Conservation (phyloP, 2,888 invertebrate species). For the Tipula helvola region DNA sequence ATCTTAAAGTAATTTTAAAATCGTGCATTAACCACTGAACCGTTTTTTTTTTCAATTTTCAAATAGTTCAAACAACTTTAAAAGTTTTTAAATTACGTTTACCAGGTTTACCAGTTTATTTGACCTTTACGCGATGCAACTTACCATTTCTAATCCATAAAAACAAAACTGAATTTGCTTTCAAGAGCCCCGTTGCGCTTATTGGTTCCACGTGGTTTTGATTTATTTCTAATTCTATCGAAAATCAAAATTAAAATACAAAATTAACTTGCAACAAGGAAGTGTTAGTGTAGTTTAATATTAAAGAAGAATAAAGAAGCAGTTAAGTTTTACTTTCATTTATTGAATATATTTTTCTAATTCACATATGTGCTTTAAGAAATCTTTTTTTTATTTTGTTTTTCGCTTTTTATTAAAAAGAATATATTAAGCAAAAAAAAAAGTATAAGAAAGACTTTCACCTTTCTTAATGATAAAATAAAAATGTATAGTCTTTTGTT, state of each 20-base stretch:
- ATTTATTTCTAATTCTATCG: not conserved
- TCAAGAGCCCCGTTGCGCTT: not conserved
- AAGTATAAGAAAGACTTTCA: not conserved
- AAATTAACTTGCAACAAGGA: not conserved
- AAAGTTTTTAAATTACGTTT: no score
- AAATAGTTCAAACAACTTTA: no score
- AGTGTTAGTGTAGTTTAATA: not conserved
- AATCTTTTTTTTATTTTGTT: not conserved
- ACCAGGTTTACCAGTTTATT: not conserved
- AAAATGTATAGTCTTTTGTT: not conserved
- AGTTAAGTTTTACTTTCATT: not conserved
- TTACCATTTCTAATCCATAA: not conserved
- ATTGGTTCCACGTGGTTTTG: not conserved
- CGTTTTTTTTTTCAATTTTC: no score
- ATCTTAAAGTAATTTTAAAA: no score
- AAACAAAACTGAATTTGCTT: not conserved
- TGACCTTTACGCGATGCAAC: not conserved
- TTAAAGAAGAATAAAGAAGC: not conserved
- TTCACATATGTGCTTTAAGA: conserved; percentile 4
- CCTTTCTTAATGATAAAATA: not conserved
- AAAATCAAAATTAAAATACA: not conserved
- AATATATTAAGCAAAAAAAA: not conserved
- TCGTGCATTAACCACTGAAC: no score
- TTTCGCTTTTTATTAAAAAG: not conserved
- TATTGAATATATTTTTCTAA: conserved; percentile 4